Base-by-base conservation (phyloP, 2,888 invertebrate genomes). In the Uloborus plumipes region DNA sequence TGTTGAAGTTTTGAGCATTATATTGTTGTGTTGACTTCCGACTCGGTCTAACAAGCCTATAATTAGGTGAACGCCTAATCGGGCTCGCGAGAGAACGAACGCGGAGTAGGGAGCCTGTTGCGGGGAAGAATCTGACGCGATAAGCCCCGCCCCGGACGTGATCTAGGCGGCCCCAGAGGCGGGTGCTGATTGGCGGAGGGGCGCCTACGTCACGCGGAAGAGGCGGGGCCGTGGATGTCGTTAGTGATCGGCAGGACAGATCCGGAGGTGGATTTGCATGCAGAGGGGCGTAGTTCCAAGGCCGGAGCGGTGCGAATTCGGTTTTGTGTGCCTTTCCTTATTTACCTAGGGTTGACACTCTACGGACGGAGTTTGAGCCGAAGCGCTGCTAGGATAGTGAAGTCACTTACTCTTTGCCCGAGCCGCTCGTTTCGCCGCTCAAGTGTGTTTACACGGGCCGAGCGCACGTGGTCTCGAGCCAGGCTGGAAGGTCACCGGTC, bases 281-380 rank as follows among this genome's bases (percentile, higher is more conserved):
- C 64, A 47, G 83, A 73, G 73, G 83, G 83, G 82, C 76, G 76
- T 76, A 75, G 75, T 66, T 70, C 55, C 59, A 71, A 62, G 49
- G 20, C 75, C 26, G 70, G 64, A 64, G 70, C 53, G 64, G 74
- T 64, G 81, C 58, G 79, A 79, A 72, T 72, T 72, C 59, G 81
- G 81, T 76, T 82, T 82, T 82, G 81, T 82, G 81, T 82, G 81
- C 81, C 81, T 71, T 81, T 65, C 81, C 81, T 75, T 82, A 82
- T 82, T 82, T 82, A 82, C 81, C 81, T 71, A 82, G 72, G 81
- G 81, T 74, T 71, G 81, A 76, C 81, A 82, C 81, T 82, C 76
- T 71, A 82, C 66, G 59, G 65, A 26, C 71, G 81, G 71, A 82
- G 81, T 82, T 76, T 49, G 64, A 39, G 76, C 71, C 70, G 81